phyloP scores from a whole-genome alignment of 1,140 invertebrate species.

The Drosophila cardini region DNA sequence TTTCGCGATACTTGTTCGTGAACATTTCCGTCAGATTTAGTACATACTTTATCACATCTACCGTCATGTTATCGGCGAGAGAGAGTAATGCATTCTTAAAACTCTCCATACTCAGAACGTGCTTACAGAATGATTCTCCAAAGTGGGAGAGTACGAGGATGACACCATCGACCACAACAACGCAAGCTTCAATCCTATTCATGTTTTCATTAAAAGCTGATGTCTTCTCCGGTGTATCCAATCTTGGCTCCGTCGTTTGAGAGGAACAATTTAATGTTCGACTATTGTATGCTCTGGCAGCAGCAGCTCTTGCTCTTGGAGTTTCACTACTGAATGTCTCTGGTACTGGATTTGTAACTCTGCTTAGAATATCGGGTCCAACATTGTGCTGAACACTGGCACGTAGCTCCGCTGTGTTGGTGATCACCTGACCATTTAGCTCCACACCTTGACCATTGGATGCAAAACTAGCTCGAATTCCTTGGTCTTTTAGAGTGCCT shows the following conservation, averaged over 20 bases:
- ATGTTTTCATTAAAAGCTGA: constrained; percentile 40
- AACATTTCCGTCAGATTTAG: constrained; percentile 44
- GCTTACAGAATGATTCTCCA: constrained; percentile 38
- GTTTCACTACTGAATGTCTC: neutral
- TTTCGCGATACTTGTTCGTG: constrained; percentile 44
- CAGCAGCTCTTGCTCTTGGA: neutral
- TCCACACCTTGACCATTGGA: constrained; percentile 49
- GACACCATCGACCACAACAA: constrained; percentile 35
- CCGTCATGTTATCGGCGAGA: constrained; percentile 28
- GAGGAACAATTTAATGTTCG: neutral
- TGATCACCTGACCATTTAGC: constrained; percentile 61
- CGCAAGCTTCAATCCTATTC: constrained; percentile 25
- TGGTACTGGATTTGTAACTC: constrained; percentile 48
- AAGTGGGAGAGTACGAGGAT: constrained; percentile 22
- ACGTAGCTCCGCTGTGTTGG: constrained; percentile 49
- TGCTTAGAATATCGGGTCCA: constrained; percentile 59
- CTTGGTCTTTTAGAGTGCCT: constrained; percentile 55
- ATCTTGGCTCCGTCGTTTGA: constrained; percentile 17
- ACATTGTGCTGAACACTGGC: constrained; percentile 67
- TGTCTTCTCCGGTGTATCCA: constrained; percentile 13
- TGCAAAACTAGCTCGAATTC: constrained; percentile 56
- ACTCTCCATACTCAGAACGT: constrained; percentile 49
- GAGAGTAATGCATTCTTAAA: constrained; percentile 36
- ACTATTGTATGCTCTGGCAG: neutral
- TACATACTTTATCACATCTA: constrained; percentile 21